phyloP scores from a whole-genome alignment of 2,888 invertebrate species.

The Diarsia rubi region DNA sequence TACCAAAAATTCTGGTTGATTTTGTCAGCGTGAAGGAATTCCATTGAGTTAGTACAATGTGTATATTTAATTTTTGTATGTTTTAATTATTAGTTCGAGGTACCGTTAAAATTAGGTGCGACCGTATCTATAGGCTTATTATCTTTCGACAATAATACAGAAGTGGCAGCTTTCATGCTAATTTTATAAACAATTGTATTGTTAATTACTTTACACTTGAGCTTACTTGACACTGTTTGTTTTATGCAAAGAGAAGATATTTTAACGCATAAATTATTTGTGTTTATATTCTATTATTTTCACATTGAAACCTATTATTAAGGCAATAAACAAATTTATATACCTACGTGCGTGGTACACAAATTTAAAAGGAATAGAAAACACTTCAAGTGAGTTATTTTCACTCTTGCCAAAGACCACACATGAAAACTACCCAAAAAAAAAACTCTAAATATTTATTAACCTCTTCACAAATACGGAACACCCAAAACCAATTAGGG shows the following conservation, averaged over 20 bases:
- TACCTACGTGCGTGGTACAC: too few species aligned
- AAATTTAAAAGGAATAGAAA: not conserved
- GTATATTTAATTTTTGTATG: conserved; percentile 69
- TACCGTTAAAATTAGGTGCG: conserved; percentile 55
- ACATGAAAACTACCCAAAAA: not conserved
- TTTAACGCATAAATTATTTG: not conserved
- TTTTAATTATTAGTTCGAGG: conserved; percentile 63
- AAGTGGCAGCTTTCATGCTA: conserved; percentile 20
- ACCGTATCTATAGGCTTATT: conserved; percentile 37
- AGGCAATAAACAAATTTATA: too few species aligned
- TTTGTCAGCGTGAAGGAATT: conserved; percentile 74
- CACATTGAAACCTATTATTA: too few species aligned
- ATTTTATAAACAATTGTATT: conserved; percentile 45
- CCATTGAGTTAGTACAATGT: conserved; percentile 72
- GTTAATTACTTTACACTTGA: conserved; percentile 16
- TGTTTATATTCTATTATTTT: not conserved
- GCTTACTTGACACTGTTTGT: not conserved
- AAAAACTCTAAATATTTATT: conserved; percentile 16
- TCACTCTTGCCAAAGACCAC: not conserved
- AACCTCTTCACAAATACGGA: conserved; percentile 11
- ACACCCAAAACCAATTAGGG: conserved; percentile 56
- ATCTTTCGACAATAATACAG: conserved; percentile 28
- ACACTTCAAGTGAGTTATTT: not conserved
- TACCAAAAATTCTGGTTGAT: conserved; percentile 74
- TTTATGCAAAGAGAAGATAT: not conserved